Conservation (phyloP, 2,797 vertebrate species). For the Iguana delicatissima region DNA sequence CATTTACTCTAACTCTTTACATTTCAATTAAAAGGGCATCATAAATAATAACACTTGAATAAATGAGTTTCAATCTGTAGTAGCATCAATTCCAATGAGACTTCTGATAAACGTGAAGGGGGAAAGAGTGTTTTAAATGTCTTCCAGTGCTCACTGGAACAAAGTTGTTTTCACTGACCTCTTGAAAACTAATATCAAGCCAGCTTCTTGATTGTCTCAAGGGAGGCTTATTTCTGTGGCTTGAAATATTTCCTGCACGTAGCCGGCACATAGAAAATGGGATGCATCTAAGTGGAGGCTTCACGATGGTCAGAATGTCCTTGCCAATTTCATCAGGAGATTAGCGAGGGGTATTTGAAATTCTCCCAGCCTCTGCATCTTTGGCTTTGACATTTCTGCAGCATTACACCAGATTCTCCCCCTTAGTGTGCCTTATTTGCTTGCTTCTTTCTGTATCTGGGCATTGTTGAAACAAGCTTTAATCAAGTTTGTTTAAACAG, state of each 20-base stretch:
- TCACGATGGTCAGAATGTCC: neutral
- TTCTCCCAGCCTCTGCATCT: conserved; percentile 30
- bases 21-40: neutral
- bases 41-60: neutral
- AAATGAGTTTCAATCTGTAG: neutral
- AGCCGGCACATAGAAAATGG: neutral
- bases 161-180: conserved; percentile 11
- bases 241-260: conserved; percentile 16
- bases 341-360: conserved; percentile 43
- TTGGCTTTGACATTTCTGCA: conserved; percentile 41
- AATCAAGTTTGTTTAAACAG: conserved; percentile 40
- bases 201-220: conserved; percentile 1
- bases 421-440: neutral
- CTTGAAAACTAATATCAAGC: conserved; percentile 6
- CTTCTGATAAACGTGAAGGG: neutral
- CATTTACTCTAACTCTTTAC: neutral
- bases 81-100: conserved; percentile 2
- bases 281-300: neutral
- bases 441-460: conserved; percentile 24
- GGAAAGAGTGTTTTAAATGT: neutral
- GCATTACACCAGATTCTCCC: conserved; percentile 39
- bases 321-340: conserved; percentile 39
- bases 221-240: conserved; percentile 30
- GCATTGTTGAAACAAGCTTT: conserved; percentile 48
- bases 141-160: conserved; percentile 8